These are phyloP conservation scores for Watersipora subatra DNA, from an alignment of 1,140 invertebrate species.

Conservation along the genomic window DNA sequence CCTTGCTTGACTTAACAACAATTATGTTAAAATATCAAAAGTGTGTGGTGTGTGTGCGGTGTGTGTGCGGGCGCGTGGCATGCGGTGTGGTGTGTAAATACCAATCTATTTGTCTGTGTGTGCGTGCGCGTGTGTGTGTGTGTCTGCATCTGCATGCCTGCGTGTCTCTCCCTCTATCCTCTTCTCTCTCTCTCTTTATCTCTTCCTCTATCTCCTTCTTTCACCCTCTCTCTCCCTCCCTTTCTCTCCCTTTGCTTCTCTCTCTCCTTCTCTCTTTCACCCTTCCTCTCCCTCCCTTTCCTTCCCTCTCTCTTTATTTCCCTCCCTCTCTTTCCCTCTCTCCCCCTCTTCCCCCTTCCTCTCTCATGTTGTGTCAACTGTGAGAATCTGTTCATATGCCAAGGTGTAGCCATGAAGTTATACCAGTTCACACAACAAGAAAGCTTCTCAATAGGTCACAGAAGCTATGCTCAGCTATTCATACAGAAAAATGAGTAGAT, in stretches of 20 bases:
- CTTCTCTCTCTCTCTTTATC: slow-evolving; percentile 14
- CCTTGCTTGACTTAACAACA: no score
- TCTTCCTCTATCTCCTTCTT: slow-evolving; percentile 51
- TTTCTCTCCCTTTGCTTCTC: no score
- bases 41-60: no score
- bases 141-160: slow-evolving; percentile 21
- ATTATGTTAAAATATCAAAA: no score
- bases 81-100: no score
- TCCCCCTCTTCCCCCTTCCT: slow-evolving; percentile 69
- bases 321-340: slow-evolving; percentile 49
- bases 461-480: no score
- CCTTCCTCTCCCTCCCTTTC: no score
- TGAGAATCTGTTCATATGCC: slow-evolving; percentile 35
- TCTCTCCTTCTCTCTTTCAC: no score
- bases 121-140: neutral
- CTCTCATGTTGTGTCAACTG: slow-evolving; percentile 59
- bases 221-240: slow-evolving; percentile 48
- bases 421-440: neutral
- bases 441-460: no score
- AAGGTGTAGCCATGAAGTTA: neutral
- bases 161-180: slow-evolving; percentile 23
- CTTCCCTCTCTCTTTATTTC: no score
- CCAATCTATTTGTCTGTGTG: slow-evolving; percentile 6
- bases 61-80: no score
- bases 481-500: no score